Conservation (phyloP, 1,140 invertebrate species). For the Lethocerus indicus region DNA sequence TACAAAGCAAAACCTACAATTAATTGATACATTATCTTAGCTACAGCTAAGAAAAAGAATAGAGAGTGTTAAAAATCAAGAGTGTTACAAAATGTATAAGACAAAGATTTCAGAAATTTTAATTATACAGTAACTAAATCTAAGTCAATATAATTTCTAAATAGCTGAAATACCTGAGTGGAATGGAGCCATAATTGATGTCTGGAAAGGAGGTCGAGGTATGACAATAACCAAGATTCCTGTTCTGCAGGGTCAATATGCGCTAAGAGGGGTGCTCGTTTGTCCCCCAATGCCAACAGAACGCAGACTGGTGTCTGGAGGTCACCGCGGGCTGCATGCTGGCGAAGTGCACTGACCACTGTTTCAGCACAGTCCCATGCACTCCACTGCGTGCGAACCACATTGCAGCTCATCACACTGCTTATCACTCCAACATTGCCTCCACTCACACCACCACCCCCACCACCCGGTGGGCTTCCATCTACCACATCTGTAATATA, state of each 20-base stretch:
- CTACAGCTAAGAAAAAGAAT: too few species aligned
- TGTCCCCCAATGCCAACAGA: constrained; percentile 65
- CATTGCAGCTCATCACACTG: too few species aligned
- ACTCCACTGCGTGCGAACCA: too few species aligned
- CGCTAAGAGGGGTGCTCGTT: constrained; percentile 26
- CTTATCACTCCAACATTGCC: too few species aligned
- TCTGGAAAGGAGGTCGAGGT: constrained; percentile 66
- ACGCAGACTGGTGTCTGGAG: constrained; percentile 73
- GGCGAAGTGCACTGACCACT: constrained; percentile 52
- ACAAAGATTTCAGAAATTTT: too few species aligned
- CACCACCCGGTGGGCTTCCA: not conserved
- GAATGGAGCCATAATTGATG: constrained; percentile 65
- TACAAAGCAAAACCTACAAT: too few species aligned
- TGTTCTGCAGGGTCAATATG: constrained; percentile 40
- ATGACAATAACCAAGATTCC: constrained; percentile 79
- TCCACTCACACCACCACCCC: constrained; percentile 18
- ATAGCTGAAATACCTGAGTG: constrained; percentile 38
- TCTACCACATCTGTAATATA: not conserved
- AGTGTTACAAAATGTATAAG: too few species aligned
- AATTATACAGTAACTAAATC: too few species aligned
- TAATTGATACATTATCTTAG: too few species aligned
- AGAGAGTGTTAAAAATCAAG: too few species aligned
- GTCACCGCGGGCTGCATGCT: constrained; percentile 70
- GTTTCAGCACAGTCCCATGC: constrained; percentile 53
- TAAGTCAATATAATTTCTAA: too few species aligned